Percentiles rank a stretch among this genome's conserved stretches.
Evolutionary conservation across 2,888 invertebrate species (phyloP).

Genomic region (Ennomos fuscantarius): DNA sequence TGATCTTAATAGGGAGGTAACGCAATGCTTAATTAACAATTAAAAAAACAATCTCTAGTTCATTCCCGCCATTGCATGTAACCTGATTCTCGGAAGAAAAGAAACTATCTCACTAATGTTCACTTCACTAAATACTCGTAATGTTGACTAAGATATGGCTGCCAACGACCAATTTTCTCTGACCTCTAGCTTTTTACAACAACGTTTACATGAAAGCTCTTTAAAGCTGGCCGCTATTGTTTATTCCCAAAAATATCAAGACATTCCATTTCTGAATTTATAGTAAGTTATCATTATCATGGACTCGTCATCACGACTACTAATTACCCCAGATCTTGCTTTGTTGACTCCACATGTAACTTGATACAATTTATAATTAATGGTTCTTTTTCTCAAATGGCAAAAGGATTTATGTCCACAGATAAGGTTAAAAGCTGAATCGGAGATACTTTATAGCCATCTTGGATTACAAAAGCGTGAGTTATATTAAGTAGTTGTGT

Average conservation of each 20-base stretch:
- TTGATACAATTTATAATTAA: constrained; percentile 50
- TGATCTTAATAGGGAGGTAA: constrained; percentile 51
- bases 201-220: constrained; percentile 27
- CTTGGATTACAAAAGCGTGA: constrained; percentile 56
- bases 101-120: constrained; percentile 70
- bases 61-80: constrained; percentile 60
- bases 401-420: constrained; percentile 41
- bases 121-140: constrained; percentile 53
- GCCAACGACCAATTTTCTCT: constrained; percentile 52
- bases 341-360: constrained; percentile 52
- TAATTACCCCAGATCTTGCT: constrained; percentile 58
- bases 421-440: constrained; percentile 45
- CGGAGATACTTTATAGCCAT: constrained; percentile 48
- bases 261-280: constrained; percentile 41
- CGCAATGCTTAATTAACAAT: constrained; percentile 64
- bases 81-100: constrained; percentile 60
- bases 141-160: constrained; percentile 65
- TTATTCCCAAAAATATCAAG: constrained; percentile 37
- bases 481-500: constrained; percentile 61
- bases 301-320: constrained; percentile 54
- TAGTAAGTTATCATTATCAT: constrained; percentile 42
- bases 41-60: constrained; percentile 52
- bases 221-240: constrained; percentile 42
- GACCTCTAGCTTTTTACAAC: constrained; percentile 32
- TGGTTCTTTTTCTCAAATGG: constrained; percentile 43